Evolutionary conservation across 2,797 vertebrate genomes (phyloP), one percentile per base, ranked within the genome.

Genomic region (Podarcis siculus): DNA sequence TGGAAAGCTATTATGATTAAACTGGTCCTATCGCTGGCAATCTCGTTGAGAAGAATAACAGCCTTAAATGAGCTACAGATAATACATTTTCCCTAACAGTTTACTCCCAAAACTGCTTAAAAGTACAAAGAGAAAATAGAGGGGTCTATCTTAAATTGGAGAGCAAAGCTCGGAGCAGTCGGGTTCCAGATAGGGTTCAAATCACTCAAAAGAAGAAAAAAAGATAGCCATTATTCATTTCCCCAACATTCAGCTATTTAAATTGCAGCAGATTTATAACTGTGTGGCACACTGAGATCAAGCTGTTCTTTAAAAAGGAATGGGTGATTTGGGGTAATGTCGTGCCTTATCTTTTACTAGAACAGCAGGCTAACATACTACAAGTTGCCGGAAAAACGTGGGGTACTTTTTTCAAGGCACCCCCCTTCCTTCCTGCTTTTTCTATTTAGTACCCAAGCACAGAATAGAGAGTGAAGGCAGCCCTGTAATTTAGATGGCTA

Each of bases 21-120:
- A 86, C 75, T 23, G 85, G 6, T 87, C 79, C 79, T 32, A 9
- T 39, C 90, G 82, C 79, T 86, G 3, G 1, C 4, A 82, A 75
- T 76, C 86, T 84, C 66, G 83, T 82, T 76, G 85, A 88, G 85
- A 86, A 87, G 27, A 1, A 61, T 89, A 45, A 83, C 69, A 32
- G 67, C 76, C 64, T 90, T 92, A 92, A 91, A 1, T 71, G 30
- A 8, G 81, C 85, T 79, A 88, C 76, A 69, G 42, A 86, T 32
- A 55, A 81, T n/a, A 8, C 37, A 81, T 3, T 89, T 80, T 67
- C 55, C 49, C 89, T 85, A 86, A 37, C 67, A 25, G 25, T 58
- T 78, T 35, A 86, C 58, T 75, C 64, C 35, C 12, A 39, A n/a
- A 85, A 66, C 23, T 86, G 82, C 15, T 23, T 72, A 30, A 42